phyloP scores from a whole-genome alignment of 2,113 vertebrate genomes.

The Scytalopus superciliaris region DNA sequence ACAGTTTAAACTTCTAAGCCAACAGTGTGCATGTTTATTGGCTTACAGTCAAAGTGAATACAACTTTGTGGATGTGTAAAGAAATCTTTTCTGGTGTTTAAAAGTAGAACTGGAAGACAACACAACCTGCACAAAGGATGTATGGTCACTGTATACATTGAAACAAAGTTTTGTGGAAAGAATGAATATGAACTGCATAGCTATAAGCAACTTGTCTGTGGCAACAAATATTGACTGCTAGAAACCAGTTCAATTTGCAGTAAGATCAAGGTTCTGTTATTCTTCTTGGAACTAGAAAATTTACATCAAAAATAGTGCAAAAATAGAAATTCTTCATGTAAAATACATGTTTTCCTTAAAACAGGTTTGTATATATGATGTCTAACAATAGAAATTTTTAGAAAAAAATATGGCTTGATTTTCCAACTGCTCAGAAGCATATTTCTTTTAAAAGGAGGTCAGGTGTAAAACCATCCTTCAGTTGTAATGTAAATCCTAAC shows the following conservation, averaged over 20 bases:
- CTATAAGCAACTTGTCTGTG: neutral
- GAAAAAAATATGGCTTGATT: neutral
- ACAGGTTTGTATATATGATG: neutral
- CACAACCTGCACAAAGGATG: neutral
- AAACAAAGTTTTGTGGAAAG: neutral
- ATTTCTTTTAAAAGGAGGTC: neutral
- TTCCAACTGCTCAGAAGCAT: neutral
- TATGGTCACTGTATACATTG: neutral
- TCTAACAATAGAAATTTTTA: neutral
- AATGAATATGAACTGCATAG: neutral
- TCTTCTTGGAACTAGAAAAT: neutral
- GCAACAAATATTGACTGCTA: neutral
- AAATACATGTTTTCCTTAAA: neutral
- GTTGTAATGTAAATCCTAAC: neutral
- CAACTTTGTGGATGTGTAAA: neutral
- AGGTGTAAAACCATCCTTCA: neutral
- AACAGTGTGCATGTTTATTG: neutral
- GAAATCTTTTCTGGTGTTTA: neutral
- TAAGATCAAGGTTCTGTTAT: neutral
- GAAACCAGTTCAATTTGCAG: neutral
- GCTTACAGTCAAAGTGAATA: neutral
- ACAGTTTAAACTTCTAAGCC: neutral
- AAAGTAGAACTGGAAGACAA: neutral
- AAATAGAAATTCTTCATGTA: neutral
- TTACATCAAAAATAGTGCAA: neutral